Conservation (phyloP, 30 jellyfish, hydroid and myxozoan genomes). For the Pelagia noctiluca region DNA sequence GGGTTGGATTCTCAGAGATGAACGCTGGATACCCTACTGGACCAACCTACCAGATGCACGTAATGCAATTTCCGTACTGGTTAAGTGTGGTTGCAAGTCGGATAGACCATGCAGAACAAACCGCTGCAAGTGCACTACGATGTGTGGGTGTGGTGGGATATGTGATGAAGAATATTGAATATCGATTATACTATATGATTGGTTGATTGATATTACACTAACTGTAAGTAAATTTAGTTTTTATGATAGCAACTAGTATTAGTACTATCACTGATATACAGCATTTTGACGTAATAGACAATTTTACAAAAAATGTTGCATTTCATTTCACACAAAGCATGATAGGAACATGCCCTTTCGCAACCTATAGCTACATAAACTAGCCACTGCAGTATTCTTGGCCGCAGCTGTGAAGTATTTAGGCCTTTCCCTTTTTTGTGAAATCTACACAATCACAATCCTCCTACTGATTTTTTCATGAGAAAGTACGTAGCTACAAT, state of each 20-base stretch:
- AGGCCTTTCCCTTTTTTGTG: too few relatives aligned
- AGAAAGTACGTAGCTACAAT: too few relatives aligned
- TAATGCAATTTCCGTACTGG: slow-evolving; percentile 30
- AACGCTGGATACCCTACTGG: slow-evolving; percentile 7
- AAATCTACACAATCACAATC: too few relatives aligned
- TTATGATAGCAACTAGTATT: too few relatives aligned
- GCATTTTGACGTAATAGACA: not conserved
- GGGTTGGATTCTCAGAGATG: slow-evolving; percentile 48
- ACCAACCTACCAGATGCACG: slow-evolving; percentile 49
- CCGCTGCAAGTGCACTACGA: slow-evolving; percentile 33
- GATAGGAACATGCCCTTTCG: not conserved
- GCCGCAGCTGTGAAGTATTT: too few relatives aligned
- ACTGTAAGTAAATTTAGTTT: too few relatives aligned
- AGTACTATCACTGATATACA: too few relatives aligned
- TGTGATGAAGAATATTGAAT: not conserved
- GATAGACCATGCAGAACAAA: slow-evolving; percentile 25
- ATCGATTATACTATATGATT: not conserved
- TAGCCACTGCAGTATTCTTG: too few relatives aligned
- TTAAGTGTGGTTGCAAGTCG: slow-evolving; percentile 36
- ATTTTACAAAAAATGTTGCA: too few relatives aligned
- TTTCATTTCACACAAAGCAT: too few relatives aligned
- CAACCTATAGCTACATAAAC: not conserved
- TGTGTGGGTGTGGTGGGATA: not conserved
- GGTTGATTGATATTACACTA: not conserved
- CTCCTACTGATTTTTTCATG: too few relatives aligned